phyloP scores from a whole-genome alignment of 2,888 invertebrate genomes.

The Cryptocheilus praepositus region DNA sequence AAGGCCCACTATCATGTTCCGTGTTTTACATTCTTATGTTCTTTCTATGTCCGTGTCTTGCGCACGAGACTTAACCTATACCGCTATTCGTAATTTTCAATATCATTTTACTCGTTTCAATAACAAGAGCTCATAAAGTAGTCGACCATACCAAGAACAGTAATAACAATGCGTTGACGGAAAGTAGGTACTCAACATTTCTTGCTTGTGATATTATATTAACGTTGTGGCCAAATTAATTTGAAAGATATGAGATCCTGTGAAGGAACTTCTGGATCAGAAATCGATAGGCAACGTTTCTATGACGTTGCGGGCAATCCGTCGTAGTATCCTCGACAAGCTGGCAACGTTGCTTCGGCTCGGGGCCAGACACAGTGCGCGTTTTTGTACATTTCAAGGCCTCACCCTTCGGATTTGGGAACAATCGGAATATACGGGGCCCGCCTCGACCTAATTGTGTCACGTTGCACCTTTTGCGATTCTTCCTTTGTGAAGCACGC shows the following conservation, averaged over 20 bases:
- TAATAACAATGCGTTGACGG: too few species aligned
- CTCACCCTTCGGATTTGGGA: conserved; percentile 59
- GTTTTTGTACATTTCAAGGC: conserved; percentile 67
- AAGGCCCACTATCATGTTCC: neutral
- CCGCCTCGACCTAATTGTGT: conserved; percentile 64
- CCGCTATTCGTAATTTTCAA: too few species aligned
- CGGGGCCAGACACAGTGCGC: conserved; percentile 52
- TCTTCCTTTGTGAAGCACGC: conserved; percentile 2
- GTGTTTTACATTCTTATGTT: too few species aligned
- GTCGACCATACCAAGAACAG: too few species aligned
- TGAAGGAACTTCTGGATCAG: conserved; percentile 41
- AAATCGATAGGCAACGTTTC: conserved; percentile 13
- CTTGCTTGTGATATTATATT: too few species aligned
- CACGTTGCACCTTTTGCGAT: conserved; percentile 52
- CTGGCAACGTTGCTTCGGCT: conserved; percentile 47
- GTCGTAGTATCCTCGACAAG: conserved; percentile 38
- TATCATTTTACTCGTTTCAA: too few species aligned
- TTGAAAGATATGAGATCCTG: too few species aligned
- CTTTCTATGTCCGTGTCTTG: too few species aligned
- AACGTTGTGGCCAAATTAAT: too few species aligned
- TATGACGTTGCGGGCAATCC: neutral
- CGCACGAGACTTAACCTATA: too few species aligned
- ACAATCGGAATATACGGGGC: conserved; percentile 54
- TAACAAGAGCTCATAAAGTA: too few species aligned
- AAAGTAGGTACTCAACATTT: too few species aligned